Evolutionary conservation across 2,888 invertebrate species (phyloP).

Genomic region (Amiota mariae): DNA sequence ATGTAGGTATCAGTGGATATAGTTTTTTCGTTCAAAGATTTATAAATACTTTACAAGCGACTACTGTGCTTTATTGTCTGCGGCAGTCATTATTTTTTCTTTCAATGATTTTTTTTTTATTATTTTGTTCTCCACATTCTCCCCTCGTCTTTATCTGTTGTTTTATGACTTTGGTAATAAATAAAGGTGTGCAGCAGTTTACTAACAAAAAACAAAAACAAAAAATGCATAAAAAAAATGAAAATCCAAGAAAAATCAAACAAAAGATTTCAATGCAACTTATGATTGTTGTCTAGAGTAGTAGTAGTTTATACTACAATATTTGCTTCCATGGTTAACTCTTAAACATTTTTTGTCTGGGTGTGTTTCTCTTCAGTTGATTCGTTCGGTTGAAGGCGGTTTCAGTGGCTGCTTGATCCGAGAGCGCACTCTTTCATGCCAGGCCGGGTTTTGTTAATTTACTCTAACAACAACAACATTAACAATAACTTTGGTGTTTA

Average conservation of each 20-base stretch:
- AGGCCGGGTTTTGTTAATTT: constrained; percentile 13
- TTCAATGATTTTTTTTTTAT: neutral
- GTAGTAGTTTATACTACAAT: too few relatives aligned
- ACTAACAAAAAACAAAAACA: neutral
- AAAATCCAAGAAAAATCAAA: constrained; percentile 6
- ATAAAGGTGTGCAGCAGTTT: constrained; percentile 23
- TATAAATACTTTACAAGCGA: constrained; percentile 20
- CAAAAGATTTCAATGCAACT: constrained; percentile 10
- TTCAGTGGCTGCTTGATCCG: neutral
- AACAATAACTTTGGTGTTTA: constrained; percentile 13
- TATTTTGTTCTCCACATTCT: neutral
- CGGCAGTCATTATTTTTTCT: constrained; percentile 11
- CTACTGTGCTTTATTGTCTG: constrained; percentile 24
- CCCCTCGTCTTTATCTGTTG: neutral
- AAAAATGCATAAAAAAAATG: neutral
- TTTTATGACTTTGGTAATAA: constrained; percentile 13
- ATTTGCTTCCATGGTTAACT: too few relatives aligned
- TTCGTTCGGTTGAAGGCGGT: neutral
- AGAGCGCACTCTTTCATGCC: neutral
- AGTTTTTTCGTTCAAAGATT: constrained; percentile 6
- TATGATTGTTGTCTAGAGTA: too few relatives aligned
- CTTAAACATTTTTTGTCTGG: neutral
- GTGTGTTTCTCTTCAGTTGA: neutral
- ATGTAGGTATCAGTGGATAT: neutral
- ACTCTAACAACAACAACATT: constrained; percentile 10